Conservation (phyloP, 2,797 vertebrate species). For the Salarias fasciatus region DNA sequence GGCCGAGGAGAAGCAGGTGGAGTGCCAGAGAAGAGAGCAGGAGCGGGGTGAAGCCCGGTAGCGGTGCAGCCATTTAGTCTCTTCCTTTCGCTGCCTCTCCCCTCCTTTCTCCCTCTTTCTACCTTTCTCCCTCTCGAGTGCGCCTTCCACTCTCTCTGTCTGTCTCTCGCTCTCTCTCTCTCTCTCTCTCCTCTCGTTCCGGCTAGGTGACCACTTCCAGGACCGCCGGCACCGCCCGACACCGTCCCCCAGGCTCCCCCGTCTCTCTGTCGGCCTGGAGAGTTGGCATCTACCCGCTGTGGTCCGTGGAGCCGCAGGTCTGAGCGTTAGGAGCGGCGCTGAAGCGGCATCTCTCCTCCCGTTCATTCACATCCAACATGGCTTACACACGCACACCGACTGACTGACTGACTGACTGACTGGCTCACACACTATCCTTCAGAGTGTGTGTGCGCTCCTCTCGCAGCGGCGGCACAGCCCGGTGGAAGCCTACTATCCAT, state of each 20-base stretch:
- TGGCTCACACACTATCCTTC: constrained; percentile 59
- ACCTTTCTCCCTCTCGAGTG: constrained; percentile 47
- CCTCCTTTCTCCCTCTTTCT: constrained; percentile 50
- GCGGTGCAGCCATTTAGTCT: constrained; percentile 90
- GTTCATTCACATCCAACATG: constrained; percentile 93
- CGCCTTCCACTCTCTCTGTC: constrained; percentile 50
- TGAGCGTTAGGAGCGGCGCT: constrained; percentile 79
- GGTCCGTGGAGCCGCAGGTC: constrained; percentile 77
- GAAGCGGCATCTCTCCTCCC: constrained; percentile 83
- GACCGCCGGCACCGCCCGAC: constrained; percentile 82
- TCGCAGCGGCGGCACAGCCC: constrained; percentile 68
- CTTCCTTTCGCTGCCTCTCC: constrained; percentile 83
- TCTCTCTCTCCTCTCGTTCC: constrained; percentile 63
- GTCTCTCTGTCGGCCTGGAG: constrained; percentile 82
- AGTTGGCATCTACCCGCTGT: constrained; percentile 86
- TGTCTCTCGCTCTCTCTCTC: constrained; percentile 59
- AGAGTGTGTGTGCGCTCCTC: constrained; percentile 8
- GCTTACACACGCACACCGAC: constrained; percentile 82
- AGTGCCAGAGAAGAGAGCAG: constrained; percentile 83
- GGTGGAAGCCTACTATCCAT: constrained; percentile 83
- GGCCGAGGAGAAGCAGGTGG: constrained; percentile 86
- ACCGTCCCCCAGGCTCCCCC: constrained; percentile 86
- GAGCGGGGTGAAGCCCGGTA: constrained; percentile 82
- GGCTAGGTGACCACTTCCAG: constrained; percentile 80
- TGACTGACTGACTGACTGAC: constrained; percentile 57